Evolutionary conservation across 2,797 vertebrate genomes (phyloP).

Genomic region (Sebastes vulpes): DNA sequence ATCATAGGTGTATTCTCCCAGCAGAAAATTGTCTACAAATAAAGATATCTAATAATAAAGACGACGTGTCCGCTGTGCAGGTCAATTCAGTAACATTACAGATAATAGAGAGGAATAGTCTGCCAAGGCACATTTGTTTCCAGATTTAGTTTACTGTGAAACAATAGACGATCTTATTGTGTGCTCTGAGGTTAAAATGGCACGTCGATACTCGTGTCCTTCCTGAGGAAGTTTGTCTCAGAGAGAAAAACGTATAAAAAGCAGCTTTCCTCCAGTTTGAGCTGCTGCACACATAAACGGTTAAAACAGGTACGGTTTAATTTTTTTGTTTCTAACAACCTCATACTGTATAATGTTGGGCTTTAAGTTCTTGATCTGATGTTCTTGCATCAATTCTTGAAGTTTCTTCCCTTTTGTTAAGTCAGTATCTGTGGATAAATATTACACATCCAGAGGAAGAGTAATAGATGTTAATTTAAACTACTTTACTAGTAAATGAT

Average conservation of each 20-base stretch:
- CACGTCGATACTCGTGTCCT: background rate
- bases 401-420: background rate
- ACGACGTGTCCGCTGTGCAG: background rate
- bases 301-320: background rate
- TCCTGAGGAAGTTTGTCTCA: background rate
- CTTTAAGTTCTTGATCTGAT: background rate
- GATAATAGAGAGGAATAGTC: background rate
- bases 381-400: background rate
- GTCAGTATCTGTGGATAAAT: background rate
- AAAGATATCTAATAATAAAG: background rate
- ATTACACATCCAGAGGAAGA: background rate
- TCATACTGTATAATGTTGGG: background rate
- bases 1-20: background rate
- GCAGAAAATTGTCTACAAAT: background rate
- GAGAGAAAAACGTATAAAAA: background rate
- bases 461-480: too few relatives aligned
- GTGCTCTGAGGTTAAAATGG: background rate
- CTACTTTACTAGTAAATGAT: rapidly evolving
- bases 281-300: background rate
- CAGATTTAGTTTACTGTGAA: background rate
- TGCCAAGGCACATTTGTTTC: background rate
- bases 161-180: background rate
- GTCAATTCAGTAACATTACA: background rate
- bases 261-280: background rate
- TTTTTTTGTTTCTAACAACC: background rate